phyloP scores from a whole-genome alignment of 2,888 invertebrate species.

The Tachina grossa region DNA sequence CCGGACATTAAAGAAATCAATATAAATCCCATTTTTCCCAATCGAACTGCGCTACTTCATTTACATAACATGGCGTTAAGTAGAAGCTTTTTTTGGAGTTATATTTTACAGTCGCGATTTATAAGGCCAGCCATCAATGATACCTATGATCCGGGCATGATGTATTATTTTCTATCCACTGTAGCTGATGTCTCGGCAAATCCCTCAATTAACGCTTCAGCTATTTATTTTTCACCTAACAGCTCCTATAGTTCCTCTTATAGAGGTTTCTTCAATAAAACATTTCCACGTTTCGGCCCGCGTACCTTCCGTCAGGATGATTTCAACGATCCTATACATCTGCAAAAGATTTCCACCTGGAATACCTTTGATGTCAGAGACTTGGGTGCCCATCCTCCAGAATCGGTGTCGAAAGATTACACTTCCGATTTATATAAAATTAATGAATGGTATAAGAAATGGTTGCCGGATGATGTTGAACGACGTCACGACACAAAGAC shows the following conservation, averaged over 20 bases:
- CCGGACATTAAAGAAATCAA: conserved; percentile 97
- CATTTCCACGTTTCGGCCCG: conserved; percentile 96
- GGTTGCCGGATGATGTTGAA: conserved; percentile 94
- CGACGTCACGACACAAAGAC: conserved; percentile 95
- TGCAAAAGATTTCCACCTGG: conserved; percentile 96
- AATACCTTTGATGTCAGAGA: conserved; percentile 95
- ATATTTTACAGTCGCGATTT: conserved; percentile 94
- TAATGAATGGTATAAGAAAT: conserved; percentile 96
- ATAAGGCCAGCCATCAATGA: conserved; percentile 95
- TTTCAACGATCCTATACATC: conserved; percentile 97
- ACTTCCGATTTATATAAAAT: conserved; percentile 94
- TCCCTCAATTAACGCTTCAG: conserved; percentile 94
- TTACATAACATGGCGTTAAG: conserved; percentile 98
- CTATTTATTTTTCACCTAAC: conserved; percentile 96
- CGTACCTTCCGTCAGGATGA: conserved; percentile 95
- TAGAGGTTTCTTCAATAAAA: conserved; percentile 97
- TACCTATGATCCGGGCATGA: conserved; percentile 98
- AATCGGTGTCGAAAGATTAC: conserved; percentile 93
- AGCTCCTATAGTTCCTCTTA: conserved; percentile 97
- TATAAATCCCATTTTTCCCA: conserved; percentile 96
- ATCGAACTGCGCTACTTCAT: conserved; percentile 95
- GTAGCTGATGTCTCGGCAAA: conserved; percentile 97
- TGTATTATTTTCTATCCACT: conserved; percentile 97
- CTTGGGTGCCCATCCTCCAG: conserved; percentile 91
- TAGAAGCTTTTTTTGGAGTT: conserved; percentile 97